Evolutionary conservation across 2,797 vertebrate species (phyloP).

Genomic region (Pelochelys cantorii): DNA sequence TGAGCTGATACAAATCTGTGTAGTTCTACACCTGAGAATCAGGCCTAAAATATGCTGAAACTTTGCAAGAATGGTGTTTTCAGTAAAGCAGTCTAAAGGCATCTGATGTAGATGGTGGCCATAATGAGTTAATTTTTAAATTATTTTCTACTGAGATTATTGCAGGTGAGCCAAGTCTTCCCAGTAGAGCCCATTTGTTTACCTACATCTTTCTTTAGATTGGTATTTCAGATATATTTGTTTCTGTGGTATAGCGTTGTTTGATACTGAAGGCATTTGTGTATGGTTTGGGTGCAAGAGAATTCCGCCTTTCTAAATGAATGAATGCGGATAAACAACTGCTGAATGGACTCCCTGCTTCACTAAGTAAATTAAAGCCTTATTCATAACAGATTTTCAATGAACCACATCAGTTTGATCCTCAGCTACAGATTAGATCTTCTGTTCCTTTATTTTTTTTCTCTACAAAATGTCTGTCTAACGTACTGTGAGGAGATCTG

Average conservation of each 20-base stretch:
- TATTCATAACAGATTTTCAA: conserved; percentile 49
- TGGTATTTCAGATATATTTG: conserved; percentile 47
- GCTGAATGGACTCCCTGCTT: conserved; percentile 61
- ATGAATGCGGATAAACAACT: conserved; percentile 48
- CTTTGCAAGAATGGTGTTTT: neutral
- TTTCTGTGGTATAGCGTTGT: conserved; percentile 23
- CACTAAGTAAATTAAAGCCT: conserved; percentile 33
- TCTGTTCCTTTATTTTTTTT: conserved; percentile 7
- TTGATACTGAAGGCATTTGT: conserved; percentile 58
- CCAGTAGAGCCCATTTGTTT: neutral
- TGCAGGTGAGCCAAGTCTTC: neutral
- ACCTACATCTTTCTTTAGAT: neutral
- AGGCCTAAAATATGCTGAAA: conserved; percentile 4
- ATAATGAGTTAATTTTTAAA: neutral
- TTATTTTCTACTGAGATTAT: neutral
- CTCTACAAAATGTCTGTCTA: neutral
- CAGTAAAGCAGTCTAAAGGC: neutral
- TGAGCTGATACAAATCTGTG: neutral
- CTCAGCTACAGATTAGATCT: conserved; percentile 12
- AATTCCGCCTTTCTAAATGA: conserved; percentile 47
- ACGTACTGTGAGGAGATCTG: neutral
- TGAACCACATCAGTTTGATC: conserved; percentile 22
- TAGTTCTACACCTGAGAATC: neutral
- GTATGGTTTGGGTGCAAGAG: conserved; percentile 39
- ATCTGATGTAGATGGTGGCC: neutral